Percentiles rank a stretch among this genome's conserved stretches.
phyloP scores from a whole-genome alignment of 2,888 invertebrate genomes.

The Rhagonycha fulva region DNA sequence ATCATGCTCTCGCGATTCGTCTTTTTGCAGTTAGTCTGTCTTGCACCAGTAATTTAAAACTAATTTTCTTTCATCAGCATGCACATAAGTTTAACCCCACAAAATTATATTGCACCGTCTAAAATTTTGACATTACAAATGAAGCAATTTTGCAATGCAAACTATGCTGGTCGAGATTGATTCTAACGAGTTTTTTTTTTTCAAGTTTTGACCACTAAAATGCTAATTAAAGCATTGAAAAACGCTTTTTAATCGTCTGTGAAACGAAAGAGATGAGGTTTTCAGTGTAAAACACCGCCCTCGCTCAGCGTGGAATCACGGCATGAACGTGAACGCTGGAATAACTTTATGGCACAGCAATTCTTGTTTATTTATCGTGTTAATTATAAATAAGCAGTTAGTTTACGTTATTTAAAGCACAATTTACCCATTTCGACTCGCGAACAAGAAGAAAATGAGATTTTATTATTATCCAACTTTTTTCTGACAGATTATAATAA shows the following conservation, averaged over 20 bases:
- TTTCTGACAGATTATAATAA: not conserved
- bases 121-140: conserved; percentile 23
- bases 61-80: conserved; percentile 26
- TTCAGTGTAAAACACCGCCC: conserved; percentile 8
- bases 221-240: conserved; percentile 14
- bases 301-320: not conserved
- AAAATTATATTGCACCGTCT: conserved; percentile 17
- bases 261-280: conserved; percentile 12
- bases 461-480: not conserved
- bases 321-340: not conserved
- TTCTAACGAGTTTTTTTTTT: not conserved
- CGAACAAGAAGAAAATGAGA: not conserved
- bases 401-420: not conserved
- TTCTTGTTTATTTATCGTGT: conserved; percentile 3
- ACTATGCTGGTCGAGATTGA: not conserved
- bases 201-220: conserved; percentile 2
- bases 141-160: conserved; percentile 11
- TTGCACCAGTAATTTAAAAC: conserved; percentile 29
- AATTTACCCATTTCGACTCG: not conserved
- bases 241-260: conserved; percentile 14
- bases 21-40: conserved; percentile 23
- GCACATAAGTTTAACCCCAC: conserved; percentile 22
- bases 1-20: conserved; percentile 33
- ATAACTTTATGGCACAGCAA: not conserved
- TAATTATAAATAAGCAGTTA: conserved; percentile 1